These are phyloP conservation scores for Coluber constrictor DNA, from an alignment of 2,797 vertebrate species.

Conservation along the genomic window DNA sequence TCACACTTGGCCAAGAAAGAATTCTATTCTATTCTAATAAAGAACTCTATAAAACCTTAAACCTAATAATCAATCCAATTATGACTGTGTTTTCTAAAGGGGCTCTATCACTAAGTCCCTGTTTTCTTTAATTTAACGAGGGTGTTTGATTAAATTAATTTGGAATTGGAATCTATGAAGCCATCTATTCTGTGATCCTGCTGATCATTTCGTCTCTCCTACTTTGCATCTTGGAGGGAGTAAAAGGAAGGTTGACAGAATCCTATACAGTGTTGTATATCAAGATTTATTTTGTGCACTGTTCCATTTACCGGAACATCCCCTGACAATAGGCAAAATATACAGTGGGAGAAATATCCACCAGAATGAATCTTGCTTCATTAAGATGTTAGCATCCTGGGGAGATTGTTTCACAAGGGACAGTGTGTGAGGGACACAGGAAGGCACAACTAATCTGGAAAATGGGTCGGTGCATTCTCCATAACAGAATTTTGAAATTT, in stretches of 20 bases:
- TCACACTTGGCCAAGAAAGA: too few relatives aligned
- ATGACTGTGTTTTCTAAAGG: not conserved
- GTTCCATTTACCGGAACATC: not conserved
- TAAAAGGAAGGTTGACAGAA: not conserved
- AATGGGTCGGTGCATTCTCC: not conserved
- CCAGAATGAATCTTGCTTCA: not conserved
- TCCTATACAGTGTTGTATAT: not conserved
- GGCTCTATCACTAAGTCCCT: not conserved
- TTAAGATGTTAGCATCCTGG: not conserved
- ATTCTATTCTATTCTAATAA: too few relatives aligned
- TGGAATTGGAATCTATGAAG: not conserved
- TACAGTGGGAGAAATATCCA: not conserved
- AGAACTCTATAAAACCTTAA: too few relatives aligned
- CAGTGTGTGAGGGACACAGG: not conserved
- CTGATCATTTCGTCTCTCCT: not conserved
- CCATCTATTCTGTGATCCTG: not conserved
- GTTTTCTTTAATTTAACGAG: not conserved
- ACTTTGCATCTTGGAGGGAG: not conserved
- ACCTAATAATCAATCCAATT: not conserved
- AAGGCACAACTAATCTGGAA: not conserved
- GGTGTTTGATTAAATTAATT: not conserved
- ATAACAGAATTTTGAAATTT: not conserved
- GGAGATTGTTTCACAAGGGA: not conserved
- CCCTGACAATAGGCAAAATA: not conserved
- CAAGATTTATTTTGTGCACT: not conserved